These are phyloP conservation scores for Gymnodraco acuticeps DNA, from an alignment of 2,797 vertebrate genomes.

Conservation along the genomic window DNA sequence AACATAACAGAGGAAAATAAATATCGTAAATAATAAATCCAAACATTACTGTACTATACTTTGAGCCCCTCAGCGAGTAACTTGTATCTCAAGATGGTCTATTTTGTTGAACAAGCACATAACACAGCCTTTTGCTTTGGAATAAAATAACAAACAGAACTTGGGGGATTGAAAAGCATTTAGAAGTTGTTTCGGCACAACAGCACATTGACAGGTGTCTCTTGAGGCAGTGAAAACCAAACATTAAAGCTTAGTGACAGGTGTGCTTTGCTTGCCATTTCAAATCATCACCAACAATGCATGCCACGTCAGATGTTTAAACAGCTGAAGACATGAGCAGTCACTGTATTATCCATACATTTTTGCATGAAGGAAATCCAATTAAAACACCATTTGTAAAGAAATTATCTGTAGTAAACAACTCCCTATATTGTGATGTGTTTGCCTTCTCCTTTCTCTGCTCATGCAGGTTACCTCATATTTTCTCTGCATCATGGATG, in stretches of 20 bases:
- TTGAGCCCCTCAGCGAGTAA: neutral
- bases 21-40: neutral
- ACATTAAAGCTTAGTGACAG: slow-evolving; percentile 72
- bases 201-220: slow-evolving; percentile 61
- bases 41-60: neutral
- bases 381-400: neutral
- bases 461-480: slow-evolving; percentile 29
- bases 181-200: slow-evolving; percentile 24
- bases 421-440: neutral
- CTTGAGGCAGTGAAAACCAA: slow-evolving; percentile 50
- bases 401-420: slow-evolving; percentile 2
- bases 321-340: slow-evolving; percentile 11
- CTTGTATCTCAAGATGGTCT: neutral
- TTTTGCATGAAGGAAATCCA: slow-evolving; percentile 7
- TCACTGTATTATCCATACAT: slow-evolving; percentile 6
- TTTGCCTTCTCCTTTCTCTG: slow-evolving; percentile 16
- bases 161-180: slow-evolving; percentile 16
- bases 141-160: neutral
- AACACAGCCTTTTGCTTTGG: neutral
- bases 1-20: neutral
- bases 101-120: neutral
- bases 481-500: slow-evolving; percentile 37
- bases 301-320: slow-evolving; percentile 37
- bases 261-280: slow-evolving; percentile 74
- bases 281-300: slow-evolving; percentile 56